These are phyloP conservation scores for Columba livia DNA, from an alignment of 2,113 vertebrate genomes.

Conservation along the genomic window DNA sequence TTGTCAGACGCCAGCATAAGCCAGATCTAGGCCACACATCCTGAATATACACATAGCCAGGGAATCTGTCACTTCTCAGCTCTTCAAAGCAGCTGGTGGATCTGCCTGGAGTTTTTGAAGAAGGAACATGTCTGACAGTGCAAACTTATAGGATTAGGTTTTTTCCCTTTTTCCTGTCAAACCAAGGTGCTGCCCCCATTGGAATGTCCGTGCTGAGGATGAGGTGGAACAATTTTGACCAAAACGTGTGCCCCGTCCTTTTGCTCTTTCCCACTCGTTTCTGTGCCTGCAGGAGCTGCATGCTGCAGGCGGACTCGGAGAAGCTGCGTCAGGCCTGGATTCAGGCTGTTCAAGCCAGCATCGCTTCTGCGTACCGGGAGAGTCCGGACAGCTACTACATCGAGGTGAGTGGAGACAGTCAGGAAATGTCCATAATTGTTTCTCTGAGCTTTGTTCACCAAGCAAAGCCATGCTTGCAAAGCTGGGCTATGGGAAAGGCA, in stretches of 20 bases:
- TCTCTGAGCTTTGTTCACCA: background rate
- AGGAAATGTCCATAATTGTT: background rate
- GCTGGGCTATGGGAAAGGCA: too few species aligned
- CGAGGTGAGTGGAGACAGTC: constrained; percentile 74
- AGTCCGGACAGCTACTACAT: constrained; percentile 90
- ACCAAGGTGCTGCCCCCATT: background rate
- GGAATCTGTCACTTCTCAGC: background rate
- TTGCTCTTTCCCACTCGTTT: background rate
- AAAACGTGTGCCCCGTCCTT: fast-evolving
- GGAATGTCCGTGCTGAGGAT: background rate
- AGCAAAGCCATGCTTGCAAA: background rate
- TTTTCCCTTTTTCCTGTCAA: background rate
- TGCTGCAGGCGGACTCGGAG: constrained; percentile 97
- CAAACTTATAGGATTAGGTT: background rate
- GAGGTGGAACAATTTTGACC: background rate
- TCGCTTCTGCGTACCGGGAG: constrained; percentile 94
- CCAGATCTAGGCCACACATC: background rate
- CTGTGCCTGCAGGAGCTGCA: constrained; percentile 86
- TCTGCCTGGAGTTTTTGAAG: background rate
- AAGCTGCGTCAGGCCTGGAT: constrained; percentile 94
- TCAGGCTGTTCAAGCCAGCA: constrained; percentile 96
- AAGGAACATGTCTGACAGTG: background rate
- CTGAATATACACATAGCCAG: background rate
- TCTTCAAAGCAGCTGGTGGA: background rate
- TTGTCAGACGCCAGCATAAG: background rate